Conservation (phyloP, 2,113 vertebrate genomes). For the Sander vitreus region DNA sequence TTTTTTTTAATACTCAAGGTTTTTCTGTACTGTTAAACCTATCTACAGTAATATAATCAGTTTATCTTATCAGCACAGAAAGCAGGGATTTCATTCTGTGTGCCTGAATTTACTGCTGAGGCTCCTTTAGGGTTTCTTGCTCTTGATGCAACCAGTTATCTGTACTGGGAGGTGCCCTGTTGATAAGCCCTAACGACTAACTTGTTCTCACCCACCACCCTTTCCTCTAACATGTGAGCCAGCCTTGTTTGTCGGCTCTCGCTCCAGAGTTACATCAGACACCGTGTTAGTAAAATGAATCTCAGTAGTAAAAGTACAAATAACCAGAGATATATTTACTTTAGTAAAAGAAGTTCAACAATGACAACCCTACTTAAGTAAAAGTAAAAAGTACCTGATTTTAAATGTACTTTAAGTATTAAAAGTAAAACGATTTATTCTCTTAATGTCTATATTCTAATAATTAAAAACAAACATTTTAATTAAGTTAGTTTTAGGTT, state of each 20-base stretch:
- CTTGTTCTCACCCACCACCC: conserved; percentile 26
- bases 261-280: conserved; percentile 24
- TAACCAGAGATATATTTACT: too few relatives aligned
- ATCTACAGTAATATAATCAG: neutral
- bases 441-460: too few relatives aligned
- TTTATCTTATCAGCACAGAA: conserved; percentile 22
- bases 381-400: too few relatives aligned
- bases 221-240: conserved; percentile 14
- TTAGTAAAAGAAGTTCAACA: too few relatives aligned
- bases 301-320: too few relatives aligned
- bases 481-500: too few relatives aligned
- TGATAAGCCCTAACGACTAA: conserved; percentile 37
- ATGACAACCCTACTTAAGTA: too few relatives aligned
- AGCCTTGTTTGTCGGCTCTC: neutral
- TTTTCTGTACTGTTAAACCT: neutral
- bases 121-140: conserved; percentile 31
- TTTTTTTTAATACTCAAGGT: neutral
- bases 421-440: too few relatives aligned
- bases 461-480: too few relatives aligned
- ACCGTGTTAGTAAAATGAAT: neutral
- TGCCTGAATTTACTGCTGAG: neutral
- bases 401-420: too few relatives aligned
- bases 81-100: neutral
- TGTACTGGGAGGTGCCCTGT: conserved; percentile 23
- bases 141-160: conserved; percentile 31